Evolutionary conservation across 1,140 invertebrate species (phyloP), one percentile per base, ranked within the genome.

Genomic region (Capitella teleta): DNA sequence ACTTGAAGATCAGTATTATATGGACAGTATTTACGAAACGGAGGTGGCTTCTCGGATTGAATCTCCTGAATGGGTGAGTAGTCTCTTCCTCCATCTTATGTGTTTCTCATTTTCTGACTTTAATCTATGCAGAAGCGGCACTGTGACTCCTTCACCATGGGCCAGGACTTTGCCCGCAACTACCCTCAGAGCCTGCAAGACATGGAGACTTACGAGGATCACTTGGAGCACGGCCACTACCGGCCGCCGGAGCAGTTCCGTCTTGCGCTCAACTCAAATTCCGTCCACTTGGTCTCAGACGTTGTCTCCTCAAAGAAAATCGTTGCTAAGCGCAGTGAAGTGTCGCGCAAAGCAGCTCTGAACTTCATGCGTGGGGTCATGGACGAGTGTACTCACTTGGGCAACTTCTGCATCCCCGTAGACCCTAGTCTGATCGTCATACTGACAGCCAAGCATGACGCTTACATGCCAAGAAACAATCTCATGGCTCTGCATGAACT

Each of bases 321-420:
- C n/a, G n/a, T n/a, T n/a, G n/a, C n/a, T n/a, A n/a, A n/a, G n/a
- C n/a, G n/a, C n/a, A n/a, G n/a, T n/a, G n/a, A n/a, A n/a, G 36
- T 14, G 26, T 24, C 55, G 14, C 49, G 56, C 28, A 32, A 52
- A 12, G 59, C 63, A 32, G 57, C 58, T 0, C 25, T 91, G 8
- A 83, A 89, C 69, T 97, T 98, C 65, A 98, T 98, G 94, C 76
- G 86, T 23, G 91, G 91, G 0, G 83, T 98, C 53, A 98, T 98
- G 94, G 93, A 98, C 64, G 90, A 98, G 72, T 98, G 89, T 67
- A 98, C 95, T 2, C 92, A 96, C 73, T 73, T 98, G 2, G 86
- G 81, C 50, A 94, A 97, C 70, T 98, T 93, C 63, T 83, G 86
- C 12, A 71, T 82, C 4, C 78, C 78, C 0, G 80, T 83, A 21